Evolutionary conservation across 2,888 invertebrate genomes (phyloP).

Genomic region (Acleris holmiana): DNA sequence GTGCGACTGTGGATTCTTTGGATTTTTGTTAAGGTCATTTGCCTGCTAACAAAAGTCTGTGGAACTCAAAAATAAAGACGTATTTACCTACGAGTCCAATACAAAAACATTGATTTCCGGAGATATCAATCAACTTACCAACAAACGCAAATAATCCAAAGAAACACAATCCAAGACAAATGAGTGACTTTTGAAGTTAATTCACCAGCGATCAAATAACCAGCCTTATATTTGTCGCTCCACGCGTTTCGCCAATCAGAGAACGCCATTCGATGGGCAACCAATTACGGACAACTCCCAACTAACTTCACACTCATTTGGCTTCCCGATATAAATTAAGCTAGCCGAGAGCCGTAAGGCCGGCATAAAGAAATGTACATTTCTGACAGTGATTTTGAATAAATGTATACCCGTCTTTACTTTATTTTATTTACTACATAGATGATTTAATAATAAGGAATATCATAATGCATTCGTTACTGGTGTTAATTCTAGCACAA

Average conservation of each 20-base stretch:
- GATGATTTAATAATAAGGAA: not conserved
- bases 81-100: too few relatives aligned
- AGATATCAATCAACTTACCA: not conserved
- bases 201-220: constrained; percentile 15
- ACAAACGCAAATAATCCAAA: constrained; percentile 1
- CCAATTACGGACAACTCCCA: constrained; percentile 21
- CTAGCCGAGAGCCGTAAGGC: constrained; percentile 10
- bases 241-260: constrained; percentile 19
- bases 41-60: too few relatives aligned
- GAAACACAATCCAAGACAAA: constrained; percentile 9
- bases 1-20: not conserved
- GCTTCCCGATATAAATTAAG: not conserved
- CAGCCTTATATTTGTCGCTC: constrained; percentile 29
- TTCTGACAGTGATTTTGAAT: constrained; percentile 36
- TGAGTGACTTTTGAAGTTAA: not conserved
- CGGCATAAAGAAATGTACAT: constrained; percentile 30
- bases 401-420: constrained; percentile 37
- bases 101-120: too few relatives aligned
- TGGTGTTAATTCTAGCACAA: too few relatives aligned
- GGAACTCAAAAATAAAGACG: too few relatives aligned
- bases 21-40: not conserved
- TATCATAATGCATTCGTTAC: too few relatives aligned
- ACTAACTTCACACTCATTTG: constrained; percentile 19
- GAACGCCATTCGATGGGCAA: constrained; percentile 4
- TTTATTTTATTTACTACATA: constrained; percentile 26